phyloP scores from a whole-genome alignment of 2,888 invertebrate species.

The Heliconius ethilla region DNA sequence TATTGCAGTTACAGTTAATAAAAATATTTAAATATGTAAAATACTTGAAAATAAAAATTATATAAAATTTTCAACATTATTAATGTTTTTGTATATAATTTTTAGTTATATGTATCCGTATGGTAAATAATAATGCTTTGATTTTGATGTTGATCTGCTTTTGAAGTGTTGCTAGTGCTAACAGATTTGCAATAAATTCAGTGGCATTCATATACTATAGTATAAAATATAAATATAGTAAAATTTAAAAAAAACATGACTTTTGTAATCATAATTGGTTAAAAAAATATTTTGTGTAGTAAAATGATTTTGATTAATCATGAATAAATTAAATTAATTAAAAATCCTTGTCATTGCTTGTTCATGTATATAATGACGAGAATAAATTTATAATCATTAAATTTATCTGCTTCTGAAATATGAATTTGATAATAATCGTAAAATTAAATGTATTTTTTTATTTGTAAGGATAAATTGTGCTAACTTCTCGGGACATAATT shows the following conservation, averaged over 20 bases:
- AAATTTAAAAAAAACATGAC: no score
- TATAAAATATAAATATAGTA: no score
- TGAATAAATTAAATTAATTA: no score
- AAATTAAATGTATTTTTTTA: not conserved
- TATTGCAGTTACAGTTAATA: not conserved
- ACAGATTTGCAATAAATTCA: not conserved
- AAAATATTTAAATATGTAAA: not conserved
- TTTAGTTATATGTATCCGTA: not conserved
- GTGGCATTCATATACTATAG: not conserved
- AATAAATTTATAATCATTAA: not conserved
- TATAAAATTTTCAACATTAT: not conserved
- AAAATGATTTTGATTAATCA: no score
- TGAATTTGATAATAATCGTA: not conserved
- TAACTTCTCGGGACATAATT: not conserved
- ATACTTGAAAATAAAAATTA: not conserved
- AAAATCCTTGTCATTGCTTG: no score
- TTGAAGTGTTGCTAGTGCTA: not conserved
- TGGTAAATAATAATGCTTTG: slow-evolving; percentile 1
- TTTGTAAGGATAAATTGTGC: not conserved
- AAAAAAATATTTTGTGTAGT: no score
- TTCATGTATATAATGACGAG: no score
- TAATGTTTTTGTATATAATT: not conserved
- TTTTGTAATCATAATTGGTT: no score
- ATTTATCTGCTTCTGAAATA: not conserved
- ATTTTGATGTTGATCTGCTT: not conserved